phyloP scores from a whole-genome alignment of 1,140 invertebrate species.

The Macrocentrus cingulum region DNA sequence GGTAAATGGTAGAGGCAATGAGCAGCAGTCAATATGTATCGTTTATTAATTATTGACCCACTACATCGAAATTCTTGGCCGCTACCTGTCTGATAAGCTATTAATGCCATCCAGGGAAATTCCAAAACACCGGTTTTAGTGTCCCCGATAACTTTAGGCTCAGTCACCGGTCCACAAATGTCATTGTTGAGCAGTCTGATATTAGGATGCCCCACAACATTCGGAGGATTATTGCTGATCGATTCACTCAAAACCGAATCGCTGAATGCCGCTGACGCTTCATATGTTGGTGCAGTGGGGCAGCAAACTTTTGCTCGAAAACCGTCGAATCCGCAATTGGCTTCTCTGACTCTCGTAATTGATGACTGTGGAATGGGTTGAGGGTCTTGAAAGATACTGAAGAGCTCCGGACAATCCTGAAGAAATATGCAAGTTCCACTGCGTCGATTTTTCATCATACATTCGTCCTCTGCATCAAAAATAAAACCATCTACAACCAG shows the following conservation, averaged over 20 bases:
- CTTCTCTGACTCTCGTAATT: conserved; percentile 45
- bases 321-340: conserved; percentile 61
- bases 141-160: conserved; percentile 61
- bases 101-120: conserved; percentile 69
- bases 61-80: conserved; percentile 62
- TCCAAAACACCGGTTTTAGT: conserved; percentile 62
- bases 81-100: conserved; percentile 59
- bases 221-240: conserved; percentile 42
- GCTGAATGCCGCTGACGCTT: neutral
- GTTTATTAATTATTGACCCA: conserved; percentile 63
- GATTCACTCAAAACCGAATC: neutral
- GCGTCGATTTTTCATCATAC: conserved; percentile 31
- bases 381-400: conserved; percentile 43
- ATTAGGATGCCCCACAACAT: conserved; percentile 62
- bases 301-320: conserved; percentile 62
- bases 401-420: conserved; percentile 36
- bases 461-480: conserved; percentile 35
- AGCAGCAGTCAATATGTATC: conserved; percentile 67
- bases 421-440: conserved; percentile 41
- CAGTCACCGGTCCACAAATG: conserved; percentile 48
- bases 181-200: conserved; percentile 52
- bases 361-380: conserved; percentile 44
- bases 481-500: neutral
- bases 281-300: neutral
- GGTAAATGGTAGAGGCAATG: conserved; percentile 62